These are phyloP conservation scores for Nipponia nippon DNA, from an alignment of 2,113 vertebrate genomes.

Conservation along the genomic window DNA sequence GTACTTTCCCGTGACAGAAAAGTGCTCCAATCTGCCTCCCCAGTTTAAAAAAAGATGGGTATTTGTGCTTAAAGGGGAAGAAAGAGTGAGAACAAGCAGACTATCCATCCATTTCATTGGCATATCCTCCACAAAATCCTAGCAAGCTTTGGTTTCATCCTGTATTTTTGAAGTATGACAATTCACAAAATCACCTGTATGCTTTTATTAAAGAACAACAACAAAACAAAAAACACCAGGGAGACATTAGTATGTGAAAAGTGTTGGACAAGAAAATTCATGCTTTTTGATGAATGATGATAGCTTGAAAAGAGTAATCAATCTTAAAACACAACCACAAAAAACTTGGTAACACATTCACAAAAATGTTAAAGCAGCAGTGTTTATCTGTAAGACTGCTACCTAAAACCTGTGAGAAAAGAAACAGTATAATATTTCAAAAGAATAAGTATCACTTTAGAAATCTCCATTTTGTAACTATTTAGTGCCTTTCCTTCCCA, in stretches of 20 bases:
- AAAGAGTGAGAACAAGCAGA: background rate
- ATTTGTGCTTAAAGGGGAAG: background rate
- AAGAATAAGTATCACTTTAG: background rate
- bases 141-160: background rate
- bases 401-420: background rate
- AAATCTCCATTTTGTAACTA: background rate
- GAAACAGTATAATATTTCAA: background rate
- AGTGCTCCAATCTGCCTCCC: background rate
- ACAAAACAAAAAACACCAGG: background rate
- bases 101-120: background rate
- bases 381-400: background rate
- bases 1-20: background rate
- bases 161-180: background rate
- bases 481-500: background rate
- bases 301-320: background rate
- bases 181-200: background rate
- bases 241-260: background rate
- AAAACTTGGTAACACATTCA: background rate
- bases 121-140: background rate
- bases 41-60: background rate
- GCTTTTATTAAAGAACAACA: background rate
- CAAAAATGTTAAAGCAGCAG: background rate
- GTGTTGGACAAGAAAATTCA: background rate
- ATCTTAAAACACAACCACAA: background rate
- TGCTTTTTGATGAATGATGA: background rate